Conservation (phyloP, 2,113 vertebrate species). For the Astatoreochromis straeleni region DNA sequence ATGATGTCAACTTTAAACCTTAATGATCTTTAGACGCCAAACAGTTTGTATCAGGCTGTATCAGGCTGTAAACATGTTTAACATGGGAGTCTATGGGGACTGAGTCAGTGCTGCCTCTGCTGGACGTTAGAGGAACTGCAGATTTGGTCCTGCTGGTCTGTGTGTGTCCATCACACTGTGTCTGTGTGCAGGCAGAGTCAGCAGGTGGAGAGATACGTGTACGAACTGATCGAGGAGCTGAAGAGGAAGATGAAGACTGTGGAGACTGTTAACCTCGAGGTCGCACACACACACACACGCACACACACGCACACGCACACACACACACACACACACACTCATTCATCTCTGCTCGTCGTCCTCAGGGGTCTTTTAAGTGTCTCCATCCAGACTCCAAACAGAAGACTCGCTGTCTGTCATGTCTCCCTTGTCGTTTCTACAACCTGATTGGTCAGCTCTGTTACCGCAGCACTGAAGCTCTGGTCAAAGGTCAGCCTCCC, state of each 20-base stretch:
- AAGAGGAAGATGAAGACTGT: conserved; percentile 68
- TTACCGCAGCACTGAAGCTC: conserved; percentile 77
- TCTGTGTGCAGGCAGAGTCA: conserved; percentile 71
- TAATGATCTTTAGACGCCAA: rapidly evolving
- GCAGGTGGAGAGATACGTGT: conserved; percentile 71
- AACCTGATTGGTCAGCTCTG: conserved; percentile 75
- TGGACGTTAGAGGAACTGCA: neutral
- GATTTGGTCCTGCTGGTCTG: neutral
- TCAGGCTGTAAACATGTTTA: neutral
- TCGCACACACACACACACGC: neutral
- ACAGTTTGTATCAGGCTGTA: no score
- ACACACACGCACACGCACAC: neutral
- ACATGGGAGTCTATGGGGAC: neutral
- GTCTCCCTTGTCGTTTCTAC: conserved; percentile 75
- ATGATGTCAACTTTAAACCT: neutral
- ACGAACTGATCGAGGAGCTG: conserved; percentile 70
- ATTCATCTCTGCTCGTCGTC: neutral
- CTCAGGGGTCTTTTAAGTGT: conserved; percentile 72
- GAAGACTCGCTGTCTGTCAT: conserved; percentile 78
- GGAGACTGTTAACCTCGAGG: conserved; percentile 60
- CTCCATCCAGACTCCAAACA: conserved; percentile 69
- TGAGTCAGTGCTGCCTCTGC: neutral
- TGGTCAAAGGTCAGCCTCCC: conserved; percentile 74
- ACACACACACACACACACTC: neutral
- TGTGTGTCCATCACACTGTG: neutral